Percentiles rank a stretch among this genome's conserved stretches.
phyloP scores from a whole-genome alignment of 2,113 vertebrate genomes.

The Mus musculus region GRCm39 chr5:122416001-122416500 shows the following conservation, averaged over 20 bases:
- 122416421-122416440: background rate
- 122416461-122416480: background rate
- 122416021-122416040: background rate
- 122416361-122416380: background rate
- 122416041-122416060: too few relatives aligned
- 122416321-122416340: background rate
- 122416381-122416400: too few relatives aligned
- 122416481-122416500: background rate
- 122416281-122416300: background rate
- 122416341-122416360: background rate
- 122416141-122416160: background rate
- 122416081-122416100: background rate
- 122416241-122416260: background rate
- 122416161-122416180: too few relatives aligned
- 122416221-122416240: too few relatives aligned
- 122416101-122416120: background rate
- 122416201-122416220: background rate
- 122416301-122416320: background rate
- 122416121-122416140: too few relatives aligned
- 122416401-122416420: background rate
- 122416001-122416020: background rate
- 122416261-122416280: background rate
- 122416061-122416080: background rate
- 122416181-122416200: background rate
- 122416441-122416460: background rate